A percentile compares a stretch with the other conserved stretches of the same genome.
phyloP scores from a whole-genome alignment of 2,888 invertebrate species.

The Drosophila paramelanica region DNA sequence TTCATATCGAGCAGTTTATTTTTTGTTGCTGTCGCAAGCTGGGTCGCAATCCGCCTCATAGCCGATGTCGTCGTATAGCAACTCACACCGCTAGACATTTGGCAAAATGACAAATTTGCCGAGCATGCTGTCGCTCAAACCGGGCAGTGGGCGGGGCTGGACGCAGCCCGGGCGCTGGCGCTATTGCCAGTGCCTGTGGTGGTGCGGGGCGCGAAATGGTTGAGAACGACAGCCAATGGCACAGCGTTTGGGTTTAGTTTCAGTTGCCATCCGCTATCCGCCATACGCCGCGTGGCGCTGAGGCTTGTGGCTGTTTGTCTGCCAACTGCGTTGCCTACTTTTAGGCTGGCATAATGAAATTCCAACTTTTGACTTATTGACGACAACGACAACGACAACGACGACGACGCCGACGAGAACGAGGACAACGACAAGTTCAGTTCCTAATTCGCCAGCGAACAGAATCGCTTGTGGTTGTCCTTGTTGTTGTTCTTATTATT shows the following conservation, averaged over 20 bases:
- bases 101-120: slow-evolving; percentile 83
- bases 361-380: slow-evolving; percentile 84
- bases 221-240: slow-evolving; percentile 61
- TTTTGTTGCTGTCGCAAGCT: slow-evolving; percentile 21
- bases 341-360: slow-evolving; percentile 81
- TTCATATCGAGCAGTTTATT: slow-evolving; percentile 37
- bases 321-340: slow-evolving; percentile 82
- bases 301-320: slow-evolving; percentile 55
- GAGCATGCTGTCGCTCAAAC: slow-evolving; percentile 62
- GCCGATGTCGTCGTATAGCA: slow-evolving; percentile 44
- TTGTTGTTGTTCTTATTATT: background rate
- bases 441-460: slow-evolving; percentile 24
- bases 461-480: slow-evolving; percentile 18
- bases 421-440: slow-evolving; percentile 21
- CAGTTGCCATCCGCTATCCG: slow-evolving; percentile 39
- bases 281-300: slow-evolving; percentile 14
- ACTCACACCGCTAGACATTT: slow-evolving; percentile 66
- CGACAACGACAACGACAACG: slow-evolving; percentile 55
- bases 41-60: slow-evolving; percentile 6
- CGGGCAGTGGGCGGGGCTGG: slow-evolving; percentile 36
- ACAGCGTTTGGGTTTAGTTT: slow-evolving; percentile 68
- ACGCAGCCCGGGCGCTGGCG: slow-evolving; percentile 19
- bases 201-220: background rate
- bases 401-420: slow-evolving; percentile 29
- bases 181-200: background rate